Percentiles rank a stretch among this genome's conserved stretches.
These are phyloP conservation scores for Engystomops pustulosus DNA, from an alignment of 2,113 vertebrate species.

Conservation along the genomic window DNA sequence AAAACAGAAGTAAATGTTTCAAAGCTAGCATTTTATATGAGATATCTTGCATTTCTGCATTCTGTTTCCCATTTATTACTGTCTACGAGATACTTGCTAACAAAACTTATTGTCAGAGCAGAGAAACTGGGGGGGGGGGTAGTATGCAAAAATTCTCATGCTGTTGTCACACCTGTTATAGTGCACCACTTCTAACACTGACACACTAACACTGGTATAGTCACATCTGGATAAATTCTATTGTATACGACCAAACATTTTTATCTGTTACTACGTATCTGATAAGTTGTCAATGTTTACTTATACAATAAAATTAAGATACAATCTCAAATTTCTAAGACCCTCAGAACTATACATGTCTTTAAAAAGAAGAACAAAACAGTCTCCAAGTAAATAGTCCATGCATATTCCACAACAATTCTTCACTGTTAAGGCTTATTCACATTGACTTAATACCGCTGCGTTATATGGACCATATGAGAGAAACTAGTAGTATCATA, in stretches of 20 bases:
- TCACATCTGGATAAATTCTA: neutral
- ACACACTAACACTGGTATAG: neutral
- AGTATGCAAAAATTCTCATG: neutral
- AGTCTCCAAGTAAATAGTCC: too few species aligned
- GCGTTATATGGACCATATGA: too few species aligned
- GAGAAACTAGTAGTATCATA: too few species aligned
- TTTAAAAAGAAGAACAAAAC: too few species aligned
- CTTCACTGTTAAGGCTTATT: too few species aligned
- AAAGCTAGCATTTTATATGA: neutral
- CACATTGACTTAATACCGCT: too few species aligned
- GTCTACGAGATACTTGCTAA: neutral
- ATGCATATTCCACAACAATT: too few species aligned
- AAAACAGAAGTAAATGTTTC: neutral
- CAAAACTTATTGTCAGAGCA: slow-evolving; percentile 4
- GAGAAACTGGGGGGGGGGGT: neutral
- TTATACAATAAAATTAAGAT: neutral
- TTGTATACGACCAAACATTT: neutral
- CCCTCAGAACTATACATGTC: too few species aligned
- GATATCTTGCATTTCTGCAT: neutral
- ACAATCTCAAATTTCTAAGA: neutral
- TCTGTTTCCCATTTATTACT: slow-evolving; percentile 17
- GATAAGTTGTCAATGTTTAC: neutral
- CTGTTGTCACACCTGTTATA: neutral
- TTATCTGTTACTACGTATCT: neutral
- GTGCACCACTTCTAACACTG: neutral